These are phyloP conservation scores for Andrena cerasifolii DNA, from an alignment of 1,140 invertebrate genomes.

Conservation along the genomic window DNA sequence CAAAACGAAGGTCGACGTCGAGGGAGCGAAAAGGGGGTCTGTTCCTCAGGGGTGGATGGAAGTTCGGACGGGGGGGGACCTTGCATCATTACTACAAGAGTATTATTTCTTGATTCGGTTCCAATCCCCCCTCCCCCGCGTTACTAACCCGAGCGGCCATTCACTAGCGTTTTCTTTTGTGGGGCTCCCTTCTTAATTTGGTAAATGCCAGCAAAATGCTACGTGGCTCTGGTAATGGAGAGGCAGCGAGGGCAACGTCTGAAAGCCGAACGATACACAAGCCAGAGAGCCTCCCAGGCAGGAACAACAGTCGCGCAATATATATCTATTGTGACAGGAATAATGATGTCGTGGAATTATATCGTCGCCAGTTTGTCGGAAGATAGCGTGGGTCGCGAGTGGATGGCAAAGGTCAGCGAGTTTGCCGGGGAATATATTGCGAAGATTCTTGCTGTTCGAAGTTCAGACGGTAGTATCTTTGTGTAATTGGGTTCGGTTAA, in stretches of 20 bases:
- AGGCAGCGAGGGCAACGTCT: slow-evolving; percentile 40
- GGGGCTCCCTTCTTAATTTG: slow-evolving; percentile 71
- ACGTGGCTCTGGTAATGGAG: slow-evolving; percentile 62
- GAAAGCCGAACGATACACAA: slow-evolving; percentile 53
- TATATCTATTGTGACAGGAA: slow-evolving; percentile 28
- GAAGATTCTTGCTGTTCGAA: neutral
- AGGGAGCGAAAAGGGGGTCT: slow-evolving; percentile 27
- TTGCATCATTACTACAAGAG: slow-evolving; percentile 67
- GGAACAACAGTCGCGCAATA: slow-evolving; percentile 30
- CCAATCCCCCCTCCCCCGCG: slow-evolving; percentile 44
- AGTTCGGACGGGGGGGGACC: slow-evolving; percentile 22
- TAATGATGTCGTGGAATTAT: slow-evolving; percentile 36
- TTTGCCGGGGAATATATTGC: neutral
- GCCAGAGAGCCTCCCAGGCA: slow-evolving; percentile 15
- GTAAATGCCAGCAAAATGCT: slow-evolving; percentile 74
- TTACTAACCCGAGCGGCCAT: slow-evolving; percentile 44
- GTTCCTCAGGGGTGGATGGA: slow-evolving; percentile 13
- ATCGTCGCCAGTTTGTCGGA: neutral
- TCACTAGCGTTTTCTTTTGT: slow-evolving; percentile 68
- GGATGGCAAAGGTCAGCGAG: no score
- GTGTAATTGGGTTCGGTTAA: no score
- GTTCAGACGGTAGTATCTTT: neutral
- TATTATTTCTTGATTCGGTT: slow-evolving; percentile 75
- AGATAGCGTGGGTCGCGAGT: neutral
- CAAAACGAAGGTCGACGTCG: neutral